phyloP scores from a whole-genome alignment of 2,888 invertebrate genomes.

The Rotaria macrura region DNA sequence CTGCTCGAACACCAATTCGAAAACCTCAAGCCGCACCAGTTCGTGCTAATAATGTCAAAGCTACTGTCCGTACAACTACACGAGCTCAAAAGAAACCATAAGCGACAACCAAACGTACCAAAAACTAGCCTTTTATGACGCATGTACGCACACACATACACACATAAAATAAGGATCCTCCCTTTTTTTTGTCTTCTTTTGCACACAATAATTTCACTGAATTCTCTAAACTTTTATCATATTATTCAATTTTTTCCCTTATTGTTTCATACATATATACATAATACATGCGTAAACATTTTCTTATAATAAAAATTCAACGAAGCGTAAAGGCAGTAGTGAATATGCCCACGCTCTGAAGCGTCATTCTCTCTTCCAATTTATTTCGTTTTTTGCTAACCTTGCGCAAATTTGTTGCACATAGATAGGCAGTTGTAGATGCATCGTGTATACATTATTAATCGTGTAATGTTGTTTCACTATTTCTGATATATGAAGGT shows the following conservation, averaged over 20 bases:
- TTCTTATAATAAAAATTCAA: neutral
- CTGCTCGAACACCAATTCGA: neutral
- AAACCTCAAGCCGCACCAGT: neutral
- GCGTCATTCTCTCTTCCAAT: neutral
- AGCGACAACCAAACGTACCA: neutral
- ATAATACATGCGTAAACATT: neutral
- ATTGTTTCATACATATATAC: neutral
- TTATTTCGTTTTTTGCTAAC: neutral
- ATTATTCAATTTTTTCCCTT: neutral
- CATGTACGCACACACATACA: neutral
- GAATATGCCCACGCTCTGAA: neutral
- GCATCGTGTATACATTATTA: neutral
- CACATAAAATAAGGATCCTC: neutral
- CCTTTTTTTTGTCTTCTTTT: neutral
- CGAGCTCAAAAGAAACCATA: neutral
- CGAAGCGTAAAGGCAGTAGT: neutral
- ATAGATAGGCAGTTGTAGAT: neutral
- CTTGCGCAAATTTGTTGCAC: neutral
- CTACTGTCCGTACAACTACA: neutral
- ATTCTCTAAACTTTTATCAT: neutral
- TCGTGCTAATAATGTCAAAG: neutral
- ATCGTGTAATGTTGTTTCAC: neutral
- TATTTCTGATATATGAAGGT: neutral
- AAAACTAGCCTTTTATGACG: neutral
- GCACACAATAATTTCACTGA: neutral